These are phyloP conservation scores for Melipona beecheii DNA, from an alignment of 2,888 invertebrate species.

Conservation along the genomic window DNA sequence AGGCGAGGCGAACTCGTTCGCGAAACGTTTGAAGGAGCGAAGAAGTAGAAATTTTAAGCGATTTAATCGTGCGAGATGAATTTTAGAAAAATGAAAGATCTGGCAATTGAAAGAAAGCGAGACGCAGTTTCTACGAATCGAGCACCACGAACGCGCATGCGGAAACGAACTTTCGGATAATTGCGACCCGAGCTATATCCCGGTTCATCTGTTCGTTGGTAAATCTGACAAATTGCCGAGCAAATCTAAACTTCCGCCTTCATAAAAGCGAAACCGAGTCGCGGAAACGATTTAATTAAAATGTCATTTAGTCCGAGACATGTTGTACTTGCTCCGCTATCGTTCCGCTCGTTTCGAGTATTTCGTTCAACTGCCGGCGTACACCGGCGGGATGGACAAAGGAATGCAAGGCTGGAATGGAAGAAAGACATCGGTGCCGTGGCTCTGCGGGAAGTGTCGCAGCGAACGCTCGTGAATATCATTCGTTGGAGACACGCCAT, in stretches of 20 bases:
- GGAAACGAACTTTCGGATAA: background rate
- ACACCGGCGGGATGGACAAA: constrained; percentile 12
- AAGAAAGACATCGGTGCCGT: constrained; percentile 19
- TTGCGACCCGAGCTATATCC: background rate
- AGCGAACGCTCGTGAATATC: background rate
- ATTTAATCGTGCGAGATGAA: background rate
- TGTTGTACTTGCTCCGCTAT: constrained; percentile 21
- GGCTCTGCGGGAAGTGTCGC: background rate
- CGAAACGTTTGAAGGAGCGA: too few relatives aligned
- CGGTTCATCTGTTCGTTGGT: background rate
- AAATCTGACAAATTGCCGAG: constrained; percentile 24
- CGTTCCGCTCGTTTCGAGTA: constrained; percentile 26
- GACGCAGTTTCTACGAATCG: background rate
- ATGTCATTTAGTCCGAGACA: constrained; percentile 31
- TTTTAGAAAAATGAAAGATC: background rate
- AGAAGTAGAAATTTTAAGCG: background rate
- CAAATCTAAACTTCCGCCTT: constrained; percentile 12
- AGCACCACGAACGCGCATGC: too few relatives aligned
- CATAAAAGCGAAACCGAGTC: constrained; percentile 8
- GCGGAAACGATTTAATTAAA: constrained; percentile 38
- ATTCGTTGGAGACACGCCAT: background rate
- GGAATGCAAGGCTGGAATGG: constrained; percentile 9
- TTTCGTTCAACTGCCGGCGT: constrained; percentile 3
- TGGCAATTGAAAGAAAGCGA: background rate
- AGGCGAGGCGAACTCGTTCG: background rate